phyloP scores from a whole-genome alignment of 2,113 vertebrate species.

The Bettongia penicillata region DNA sequence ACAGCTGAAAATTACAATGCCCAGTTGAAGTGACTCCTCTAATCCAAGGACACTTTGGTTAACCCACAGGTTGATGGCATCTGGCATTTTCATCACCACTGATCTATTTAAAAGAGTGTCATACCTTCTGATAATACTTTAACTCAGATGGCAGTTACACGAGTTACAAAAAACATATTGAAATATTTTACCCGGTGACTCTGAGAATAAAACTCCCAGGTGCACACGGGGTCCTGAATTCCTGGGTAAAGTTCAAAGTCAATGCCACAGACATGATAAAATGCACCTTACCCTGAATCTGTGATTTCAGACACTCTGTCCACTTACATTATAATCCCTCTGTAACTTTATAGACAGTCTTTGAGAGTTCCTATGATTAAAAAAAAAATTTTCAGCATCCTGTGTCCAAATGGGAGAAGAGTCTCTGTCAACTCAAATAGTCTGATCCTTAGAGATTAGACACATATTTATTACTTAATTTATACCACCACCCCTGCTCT shows the following conservation, averaged over 20 bases:
- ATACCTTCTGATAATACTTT: not conserved
- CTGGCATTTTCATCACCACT: not conserved
- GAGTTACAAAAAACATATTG: not conserved
- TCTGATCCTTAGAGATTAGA: too few relatives aligned
- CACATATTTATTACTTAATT: too few relatives aligned
- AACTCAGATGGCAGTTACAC: not conserved
- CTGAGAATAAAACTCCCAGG: not conserved
- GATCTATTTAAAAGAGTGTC: not conserved
- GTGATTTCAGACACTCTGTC: not conserved
- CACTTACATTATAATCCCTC: not conserved
- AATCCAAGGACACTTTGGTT: not conserved
- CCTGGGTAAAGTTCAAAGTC: not conserved
- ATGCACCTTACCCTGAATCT: not conserved
- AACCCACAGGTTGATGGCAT: not conserved
- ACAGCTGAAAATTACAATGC: not conserved
- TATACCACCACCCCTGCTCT: too few relatives aligned
- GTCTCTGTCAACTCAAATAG: too few relatives aligned
- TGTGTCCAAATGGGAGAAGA: too few relatives aligned
- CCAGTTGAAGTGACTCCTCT: not conserved
- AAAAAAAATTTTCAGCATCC: too few relatives aligned
- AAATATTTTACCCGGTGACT: not conserved
- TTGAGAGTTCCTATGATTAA: not conserved
- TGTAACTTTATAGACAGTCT: not conserved
- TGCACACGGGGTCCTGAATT: not conserved
- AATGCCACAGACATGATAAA: not conserved